These are phyloP conservation scores for Falco cherrug DNA, from an alignment of 2,797 vertebrate genomes.

Conservation along the genomic window DNA sequence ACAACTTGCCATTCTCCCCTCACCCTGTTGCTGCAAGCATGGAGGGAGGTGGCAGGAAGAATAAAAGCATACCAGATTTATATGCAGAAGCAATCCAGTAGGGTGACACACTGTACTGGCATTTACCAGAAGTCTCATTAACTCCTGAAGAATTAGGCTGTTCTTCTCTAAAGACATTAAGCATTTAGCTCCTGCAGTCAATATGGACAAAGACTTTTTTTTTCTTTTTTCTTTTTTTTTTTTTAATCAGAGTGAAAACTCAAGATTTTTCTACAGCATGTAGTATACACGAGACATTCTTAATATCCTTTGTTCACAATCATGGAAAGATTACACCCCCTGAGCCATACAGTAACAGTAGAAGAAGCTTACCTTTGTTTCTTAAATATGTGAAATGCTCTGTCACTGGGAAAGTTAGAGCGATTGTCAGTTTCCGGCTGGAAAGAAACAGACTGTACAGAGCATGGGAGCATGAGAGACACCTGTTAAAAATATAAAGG, in stretches of 20 bases:
- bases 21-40: background rate
- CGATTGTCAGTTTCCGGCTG: constrained; percentile 98
- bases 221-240: background rate
- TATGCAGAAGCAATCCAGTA: constrained; percentile 34
- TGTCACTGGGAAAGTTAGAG: constrained; percentile 93
- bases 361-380: constrained; percentile 88
- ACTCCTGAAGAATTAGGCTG: constrained; percentile 21
- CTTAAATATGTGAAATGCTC: constrained; percentile 97
- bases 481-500: constrained; percentile 78
- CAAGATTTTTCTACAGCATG: background rate
- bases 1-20: background rate
- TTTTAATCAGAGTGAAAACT: background rate
- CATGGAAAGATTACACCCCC: background rate
- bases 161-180: constrained; percentile 39
- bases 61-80: constrained; percentile 10
- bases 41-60: background rate
- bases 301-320: background rate
- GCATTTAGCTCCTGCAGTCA: constrained; percentile 10
- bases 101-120: background rate
- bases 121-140: constrained; percentile 31
- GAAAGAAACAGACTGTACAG: constrained; percentile 96
- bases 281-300: background rate
- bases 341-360: background rate
- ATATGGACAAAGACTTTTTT: background rate
- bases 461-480: constrained; percentile 84